Evolutionary conservation across 2,888 invertebrate genomes (phyloP), one percentile per base, ranked within the genome.

Genomic region (Heterodera filipjevi): DNA sequence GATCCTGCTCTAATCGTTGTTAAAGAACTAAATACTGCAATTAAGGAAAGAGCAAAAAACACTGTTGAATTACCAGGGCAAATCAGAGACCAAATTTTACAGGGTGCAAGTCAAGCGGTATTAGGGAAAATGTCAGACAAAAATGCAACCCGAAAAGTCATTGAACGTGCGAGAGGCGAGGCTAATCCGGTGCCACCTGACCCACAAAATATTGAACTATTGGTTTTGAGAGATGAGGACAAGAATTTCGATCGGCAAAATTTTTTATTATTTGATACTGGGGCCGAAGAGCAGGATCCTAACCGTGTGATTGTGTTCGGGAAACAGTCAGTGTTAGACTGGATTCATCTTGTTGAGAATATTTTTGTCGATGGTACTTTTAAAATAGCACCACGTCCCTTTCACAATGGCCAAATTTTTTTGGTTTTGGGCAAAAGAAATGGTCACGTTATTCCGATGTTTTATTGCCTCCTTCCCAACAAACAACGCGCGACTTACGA

Each of bases 381-480:
- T 49, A 49, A 49, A 49, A 49, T 49, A 12, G 46, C 46, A 12
- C 46, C 46, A 19, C 46, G 19, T 49, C 46, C 46, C 19, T 49
- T 49, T 19, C 46, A 49, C 19, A 49, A 49, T 19, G 46, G 46
- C 14, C 46, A 49, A 49, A 49, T 49, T 49, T 49, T 49, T 16
- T 3, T 49, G 6, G 19, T 49, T 49, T 49, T 49, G 19, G 46
- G 46, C 2, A 70, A 70, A 27, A 22, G 70, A 5, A 44, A 27
- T 27, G 70, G 27, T 39, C 44, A 39, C n/a, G 70, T 70, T 22
- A 39, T 70, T 27, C 70, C 70, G n/a, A 27, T 70, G n/a, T 70
- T 70, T n/a, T 70, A 39, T n/a, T 70, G 70, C 27, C 27, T 70
- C 6, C 44, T 70, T n/a, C 70, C 70, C 6, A 44, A 70, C 27